Conservation (phyloP, 2,113 vertebrate genomes). For the Garra rufa region DNA sequence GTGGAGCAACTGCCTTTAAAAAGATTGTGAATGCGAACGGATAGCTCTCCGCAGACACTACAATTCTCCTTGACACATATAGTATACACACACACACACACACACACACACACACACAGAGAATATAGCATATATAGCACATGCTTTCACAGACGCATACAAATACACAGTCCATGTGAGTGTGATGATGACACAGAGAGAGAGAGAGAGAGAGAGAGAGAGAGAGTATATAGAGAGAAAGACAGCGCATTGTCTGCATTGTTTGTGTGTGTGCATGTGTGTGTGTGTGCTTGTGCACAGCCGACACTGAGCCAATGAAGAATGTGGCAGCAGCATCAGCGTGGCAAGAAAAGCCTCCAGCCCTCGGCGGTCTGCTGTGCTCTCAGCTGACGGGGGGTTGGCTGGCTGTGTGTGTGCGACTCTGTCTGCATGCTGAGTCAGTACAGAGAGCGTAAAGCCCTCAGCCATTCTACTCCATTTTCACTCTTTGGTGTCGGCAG, state of each 20-base stretch:
- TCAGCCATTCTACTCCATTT: constrained; percentile 54
- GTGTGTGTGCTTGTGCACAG: not conserved
- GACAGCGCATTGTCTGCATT: not conserved
- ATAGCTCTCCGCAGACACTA: not conserved
- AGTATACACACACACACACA: not conserved
- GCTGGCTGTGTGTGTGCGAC: constrained; percentile 13
- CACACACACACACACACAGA: not conserved
- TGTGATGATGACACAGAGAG: not conserved
- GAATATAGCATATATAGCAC: not conserved
- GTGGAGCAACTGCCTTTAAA: not conserved
- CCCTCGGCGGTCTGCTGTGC: not conserved
- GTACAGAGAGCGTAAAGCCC: constrained; percentile 51
- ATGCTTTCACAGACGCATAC: not conserved
- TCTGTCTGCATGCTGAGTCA: constrained; percentile 57
- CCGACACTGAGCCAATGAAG: constrained; percentile 31
- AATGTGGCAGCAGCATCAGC: constrained; percentile 36
- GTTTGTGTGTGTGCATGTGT: not conserved
- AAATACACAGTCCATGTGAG: not conserved
- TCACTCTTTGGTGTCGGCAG: constrained; percentile 52
- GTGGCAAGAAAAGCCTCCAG: constrained; percentile 35
- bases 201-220: no score
- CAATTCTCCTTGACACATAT: not conserved
- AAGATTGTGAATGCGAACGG: not conserved
- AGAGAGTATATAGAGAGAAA: not conserved
- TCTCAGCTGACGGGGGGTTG: constrained; percentile 14